A percentile compares a stretch with the other conserved stretches of the same genome.
Conservation (phyloP, 64 coral and sea anemone genomes). For the Trachythela sp. region DNA sequence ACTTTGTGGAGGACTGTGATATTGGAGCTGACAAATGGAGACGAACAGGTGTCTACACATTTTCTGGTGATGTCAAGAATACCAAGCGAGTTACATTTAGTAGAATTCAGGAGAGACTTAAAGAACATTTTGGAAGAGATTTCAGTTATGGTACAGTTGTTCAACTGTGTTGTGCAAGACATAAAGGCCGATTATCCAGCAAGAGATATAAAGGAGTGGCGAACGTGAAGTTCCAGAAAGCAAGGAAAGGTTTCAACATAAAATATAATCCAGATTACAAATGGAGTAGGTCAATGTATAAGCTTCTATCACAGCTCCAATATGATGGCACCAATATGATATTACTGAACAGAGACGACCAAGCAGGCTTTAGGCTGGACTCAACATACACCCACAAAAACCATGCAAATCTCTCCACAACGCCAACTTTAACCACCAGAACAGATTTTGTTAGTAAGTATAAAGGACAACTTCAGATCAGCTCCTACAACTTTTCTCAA, state of each 20-base stretch:
- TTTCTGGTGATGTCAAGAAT: too few relatives aligned
- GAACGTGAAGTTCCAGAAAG: not conserved
- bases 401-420: too few relatives aligned
- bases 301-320: not conserved
- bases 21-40: too few relatives aligned
- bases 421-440: not conserved
- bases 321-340: not conserved
- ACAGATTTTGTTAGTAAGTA: not conserved
- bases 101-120: too few relatives aligned
- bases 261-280: not conserved
- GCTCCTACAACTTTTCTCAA: not conserved
- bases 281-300: conserved; percentile 4
- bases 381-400: conserved; percentile 1
- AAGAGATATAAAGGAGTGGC: too few relatives aligned
- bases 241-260: not conserved
- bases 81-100: too few relatives aligned
- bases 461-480: not conserved
- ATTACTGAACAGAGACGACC: conserved; percentile 24
- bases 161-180: too few relatives aligned
- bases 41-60: too few relatives aligned
- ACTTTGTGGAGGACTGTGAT: too few relatives aligned
- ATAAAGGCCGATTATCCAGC: too few relatives aligned
- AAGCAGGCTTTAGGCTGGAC: not conserved
- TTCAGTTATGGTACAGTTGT: too few relatives aligned
- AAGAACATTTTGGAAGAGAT: too few relatives aligned